phyloP scores from a whole-genome alignment of 2,888 invertebrate genomes.

The Andrena marginata region DNA sequence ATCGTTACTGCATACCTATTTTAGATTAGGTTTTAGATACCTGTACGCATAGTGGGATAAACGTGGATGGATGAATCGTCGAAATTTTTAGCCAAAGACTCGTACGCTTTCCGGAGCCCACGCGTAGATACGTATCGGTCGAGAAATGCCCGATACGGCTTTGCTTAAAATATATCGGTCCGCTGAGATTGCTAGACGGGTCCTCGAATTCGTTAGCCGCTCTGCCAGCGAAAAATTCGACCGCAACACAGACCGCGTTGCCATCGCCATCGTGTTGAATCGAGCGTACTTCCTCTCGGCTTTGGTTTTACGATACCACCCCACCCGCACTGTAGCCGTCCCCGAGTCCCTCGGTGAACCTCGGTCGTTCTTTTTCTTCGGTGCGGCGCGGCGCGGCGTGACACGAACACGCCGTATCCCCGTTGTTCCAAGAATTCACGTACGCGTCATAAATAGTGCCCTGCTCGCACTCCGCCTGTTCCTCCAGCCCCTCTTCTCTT shows the following conservation, averaged over 20 bases:
- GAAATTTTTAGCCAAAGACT: too few species aligned
- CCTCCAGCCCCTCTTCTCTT: conserved; percentile 57
- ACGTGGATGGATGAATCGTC: too few species aligned
- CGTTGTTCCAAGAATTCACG: conserved; percentile 80
- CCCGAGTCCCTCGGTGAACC: conserved; percentile 55
- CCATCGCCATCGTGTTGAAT: not conserved
- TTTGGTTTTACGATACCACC: conserved; percentile 46
- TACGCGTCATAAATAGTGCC: conserved; percentile 83
- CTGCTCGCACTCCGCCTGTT: conserved; percentile 64
- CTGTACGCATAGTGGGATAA: too few species aligned
- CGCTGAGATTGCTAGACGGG: not conserved
- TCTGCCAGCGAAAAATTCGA: conserved; percentile 9
- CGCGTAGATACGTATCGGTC: not conserved
- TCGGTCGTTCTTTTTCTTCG: conserved; percentile 62
- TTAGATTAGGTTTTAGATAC: too few species aligned
- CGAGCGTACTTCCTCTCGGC: conserved; percentile 24
- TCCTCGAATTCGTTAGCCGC: not conserved
- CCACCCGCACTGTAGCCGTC: conserved; percentile 2
- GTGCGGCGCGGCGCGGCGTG: conserved; percentile 59
- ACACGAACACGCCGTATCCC: conserved; percentile 69
- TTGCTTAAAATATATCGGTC: not conserved
- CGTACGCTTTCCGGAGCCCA: too few species aligned
- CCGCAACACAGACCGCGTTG: conserved; percentile 6
- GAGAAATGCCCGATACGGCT: not conserved
- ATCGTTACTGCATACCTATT: too few species aligned